Evolutionary conservation across 2,888 invertebrate species (phyloP), one percentile per base, ranked within the genome.

Genomic region (Chouioia cunea): DNA sequence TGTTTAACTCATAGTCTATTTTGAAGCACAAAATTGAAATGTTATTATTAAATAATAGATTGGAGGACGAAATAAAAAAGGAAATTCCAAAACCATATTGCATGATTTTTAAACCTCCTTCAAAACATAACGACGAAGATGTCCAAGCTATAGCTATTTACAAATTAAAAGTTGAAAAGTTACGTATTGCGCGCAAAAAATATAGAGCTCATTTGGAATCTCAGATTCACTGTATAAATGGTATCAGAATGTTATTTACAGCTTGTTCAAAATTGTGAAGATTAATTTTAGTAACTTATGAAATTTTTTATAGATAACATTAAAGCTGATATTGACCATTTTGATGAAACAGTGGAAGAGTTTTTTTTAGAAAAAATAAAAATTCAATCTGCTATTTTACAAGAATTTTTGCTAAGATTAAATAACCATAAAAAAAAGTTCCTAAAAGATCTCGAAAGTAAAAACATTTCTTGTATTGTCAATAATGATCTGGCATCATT

Each of bases 21-120:
- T n/a, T 4, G 27, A 15, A 27, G 8, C 12, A 14, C n/a, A 2
- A 36, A 27, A 4, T 23, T 63, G 2, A 43, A 48, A 22, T 14
- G 52, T 15, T 43, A 20, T 22, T 48, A 20, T 14, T 0, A 47
- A 43, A 48, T 67, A 85, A 89, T 73, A 89, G 93, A 71, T 94
- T 94, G 92, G 95, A 96, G 82, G 96, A 96, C 83, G 94, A 95
- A 86, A 90, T 96, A 75, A 94, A 94, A 84, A 95, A 93, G 83
- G 92, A 93, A 15, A 89, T 95, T 53, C 91, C 92, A 0, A 86
- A 88, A 80, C 96, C 96, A 1, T 89, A 89, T 71, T 95, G 94
- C 46, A 50, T 83, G 14, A 22, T 66, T 15, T 60, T 14, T 0
- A 94, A 94, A 83, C 87, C 89, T 14, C 91, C 92, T 0, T 90